Evolutionary conservation across 1,140 invertebrate genomes (phyloP), one percentile per base, ranked within the genome.

Genomic region (Heterodera schachtii): DNA sequence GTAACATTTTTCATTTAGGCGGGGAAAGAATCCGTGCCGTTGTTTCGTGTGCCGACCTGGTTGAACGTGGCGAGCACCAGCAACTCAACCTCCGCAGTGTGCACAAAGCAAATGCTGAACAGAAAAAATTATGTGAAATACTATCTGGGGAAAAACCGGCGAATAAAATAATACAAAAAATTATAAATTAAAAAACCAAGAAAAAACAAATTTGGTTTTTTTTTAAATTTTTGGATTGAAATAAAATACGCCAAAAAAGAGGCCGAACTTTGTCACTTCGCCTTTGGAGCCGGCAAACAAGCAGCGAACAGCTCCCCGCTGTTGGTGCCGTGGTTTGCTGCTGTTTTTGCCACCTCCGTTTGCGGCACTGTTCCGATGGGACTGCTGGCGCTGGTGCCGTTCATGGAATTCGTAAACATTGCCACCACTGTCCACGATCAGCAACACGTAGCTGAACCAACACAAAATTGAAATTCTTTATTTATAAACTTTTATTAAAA

Each of bases 351-450:
- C 13, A 16, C 4, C 47, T 4, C n/a, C n/a, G n/a, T n/a, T n/a
- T n/a, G 47, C 19, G 57, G 11, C 8, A 19, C 57, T 60, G 57
- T 9, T 49, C 76, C 96, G 92, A n/a, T n/a, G n/a, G n/a, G n/a
- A n/a, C n/a, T n/a, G n/a, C n/a, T n/a, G n/a, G n/a, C n/a, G n/a
- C n/a, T n/a, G n/a, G n/a, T n/a, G n/a, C 5, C 96, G 94, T 4
- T 96, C 96, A 87, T 93, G 94, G 16, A 98, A 92, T 86, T 98
- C 94, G 93, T 97, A 98, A 3, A 98, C 96, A n/a, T 95, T 97
- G 2, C 97, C 97, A 19, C 96, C 96, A 81, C 95, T 97, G 90
- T 99, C 96, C 41, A 95, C 94, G 73, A 95, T 95, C 19, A 98
- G 94, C 95, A 74, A 95, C 89, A 76, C 64, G 66, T 70, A 69